Conservation (phyloP, 2,888 invertebrate genomes). For the Scaptodrosophila latifasciaeformis region DNA sequence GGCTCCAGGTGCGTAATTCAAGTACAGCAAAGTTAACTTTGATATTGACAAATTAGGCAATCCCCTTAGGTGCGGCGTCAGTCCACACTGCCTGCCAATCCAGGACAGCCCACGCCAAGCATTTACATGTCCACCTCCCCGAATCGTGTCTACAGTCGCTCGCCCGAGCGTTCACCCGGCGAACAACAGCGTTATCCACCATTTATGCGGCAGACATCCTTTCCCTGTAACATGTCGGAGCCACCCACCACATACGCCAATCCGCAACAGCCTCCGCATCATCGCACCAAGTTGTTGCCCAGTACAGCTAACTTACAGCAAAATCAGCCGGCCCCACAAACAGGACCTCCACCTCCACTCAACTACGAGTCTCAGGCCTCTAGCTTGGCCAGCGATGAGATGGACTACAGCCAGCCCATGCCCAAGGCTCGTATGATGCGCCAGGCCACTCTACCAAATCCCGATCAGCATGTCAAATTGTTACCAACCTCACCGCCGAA, state of each 20-base stretch:
- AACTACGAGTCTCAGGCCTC: conserved; percentile 55
- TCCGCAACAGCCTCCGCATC: conserved; percentile 28
- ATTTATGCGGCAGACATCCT: conserved; percentile 73
- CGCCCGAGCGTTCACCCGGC: conserved; percentile 72
- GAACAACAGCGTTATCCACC: conserved; percentile 72
- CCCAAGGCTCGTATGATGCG: conserved; percentile 69
- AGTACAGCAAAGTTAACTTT: not conserved
- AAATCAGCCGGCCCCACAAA: conserved; percentile 15
- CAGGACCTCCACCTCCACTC: conserved; percentile 34
- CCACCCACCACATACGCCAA: conserved; percentile 40
- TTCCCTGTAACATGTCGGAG: conserved; percentile 65
- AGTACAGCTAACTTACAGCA: conserved; percentile 62
- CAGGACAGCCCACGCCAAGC: conserved; percentile 62
- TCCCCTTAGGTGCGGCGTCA: conserved; percentile 69
- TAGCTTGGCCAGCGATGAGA: conserved; percentile 53
- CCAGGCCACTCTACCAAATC: conserved; percentile 74
- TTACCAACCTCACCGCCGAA: conserved; percentile 75
- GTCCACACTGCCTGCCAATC: conserved; percentile 72
- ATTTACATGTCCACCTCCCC: conserved; percentile 74
- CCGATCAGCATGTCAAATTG: conserved; percentile 73
- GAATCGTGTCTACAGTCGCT: conserved; percentile 72
- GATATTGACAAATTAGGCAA: too few species aligned
- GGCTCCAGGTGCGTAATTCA: conserved; percentile 47
- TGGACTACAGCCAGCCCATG: conserved; percentile 53
- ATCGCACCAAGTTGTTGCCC: conserved; percentile 68